Conservation (phyloP, 2,113 vertebrate genomes). For the Rhinopithecus roxellana region DNA sequence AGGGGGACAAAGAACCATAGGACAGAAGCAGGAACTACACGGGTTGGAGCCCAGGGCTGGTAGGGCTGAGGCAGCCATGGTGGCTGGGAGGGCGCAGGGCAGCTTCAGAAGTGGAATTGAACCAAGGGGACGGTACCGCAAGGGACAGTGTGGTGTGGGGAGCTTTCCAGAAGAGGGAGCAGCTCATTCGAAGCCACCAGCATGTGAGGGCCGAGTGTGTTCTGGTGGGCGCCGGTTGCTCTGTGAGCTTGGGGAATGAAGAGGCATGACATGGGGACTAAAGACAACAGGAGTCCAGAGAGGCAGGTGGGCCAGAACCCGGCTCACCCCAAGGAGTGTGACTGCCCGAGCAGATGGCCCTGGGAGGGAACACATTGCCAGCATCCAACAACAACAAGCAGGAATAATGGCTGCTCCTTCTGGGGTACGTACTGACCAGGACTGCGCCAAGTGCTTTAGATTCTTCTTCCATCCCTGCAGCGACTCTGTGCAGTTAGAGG, state of each 20-base stretch:
- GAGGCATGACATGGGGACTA: neutral
- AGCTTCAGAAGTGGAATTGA: neutral
- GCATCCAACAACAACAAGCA: rapidly evolving
- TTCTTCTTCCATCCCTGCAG: neutral
- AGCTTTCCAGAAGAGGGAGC: rapidly evolving
- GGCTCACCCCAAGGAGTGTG: neutral
- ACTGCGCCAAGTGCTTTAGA: too few species aligned
- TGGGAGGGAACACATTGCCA: neutral
- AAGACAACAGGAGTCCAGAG: neutral
- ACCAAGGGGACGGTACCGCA: neutral
- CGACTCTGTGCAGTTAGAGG: neutral
- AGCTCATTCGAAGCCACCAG: neutral
- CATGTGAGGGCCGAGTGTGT: rapidly evolving
- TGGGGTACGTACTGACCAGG: neutral
- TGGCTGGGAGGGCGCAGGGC: neutral
- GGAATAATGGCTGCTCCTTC: rapidly evolving
- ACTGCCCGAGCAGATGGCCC: neutral
- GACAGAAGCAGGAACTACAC: neutral
- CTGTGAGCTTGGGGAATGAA: neutral
- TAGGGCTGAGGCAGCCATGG: neutral
- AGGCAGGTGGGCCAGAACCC: neutral
- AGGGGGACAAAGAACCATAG: neutral
- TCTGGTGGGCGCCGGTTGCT: too few species aligned
- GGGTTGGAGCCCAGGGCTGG: neutral
- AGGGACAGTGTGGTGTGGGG: rapidly evolving